Conservation (phyloP, 2,797 vertebrate species). For the Percopsis omiscomaycus region DNA sequence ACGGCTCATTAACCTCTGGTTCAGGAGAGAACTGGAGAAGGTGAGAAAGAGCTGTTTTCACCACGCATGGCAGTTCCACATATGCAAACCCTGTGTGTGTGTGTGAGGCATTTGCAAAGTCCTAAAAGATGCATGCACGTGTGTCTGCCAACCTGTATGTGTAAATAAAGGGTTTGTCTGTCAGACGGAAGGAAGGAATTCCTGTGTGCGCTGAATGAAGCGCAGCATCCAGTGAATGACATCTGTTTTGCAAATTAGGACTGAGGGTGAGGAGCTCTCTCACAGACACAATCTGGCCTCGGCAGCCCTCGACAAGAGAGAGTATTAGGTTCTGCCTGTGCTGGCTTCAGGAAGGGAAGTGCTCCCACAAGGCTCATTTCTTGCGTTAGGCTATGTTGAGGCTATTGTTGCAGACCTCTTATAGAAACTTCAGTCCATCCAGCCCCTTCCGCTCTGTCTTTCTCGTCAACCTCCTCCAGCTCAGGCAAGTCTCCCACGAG, state of each 20-base stretch:
- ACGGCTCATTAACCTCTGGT: conserved; percentile 69
- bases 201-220: conserved; percentile 71
- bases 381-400: neutral
- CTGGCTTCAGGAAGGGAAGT: neutral
- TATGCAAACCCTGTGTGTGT: conserved; percentile 26
- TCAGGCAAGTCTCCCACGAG: conserved; percentile 52
- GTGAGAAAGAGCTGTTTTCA: conserved; percentile 64
- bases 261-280: conserved; percentile 51
- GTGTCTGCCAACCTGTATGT: conserved; percentile 21
- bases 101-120: conserved; percentile 13
- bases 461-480: conserved; percentile 40
- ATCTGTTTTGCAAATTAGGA: conserved; percentile 74
- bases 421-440: neutral
- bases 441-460: neutral
- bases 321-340: conserved; percentile 2
- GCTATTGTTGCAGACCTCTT: too few relatives aligned
- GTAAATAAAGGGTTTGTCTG: conserved; percentile 66
- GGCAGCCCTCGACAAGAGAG: too few relatives aligned
- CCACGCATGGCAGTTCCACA: conserved; percentile 29
- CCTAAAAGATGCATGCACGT: conserved; percentile 12
- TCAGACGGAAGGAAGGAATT: conserved; percentile 75
- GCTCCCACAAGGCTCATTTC: neutral
- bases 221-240: conserved; percentile 71
- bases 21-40: conserved; percentile 66
- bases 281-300: conserved; percentile 46